Conservation (phyloP, 2,113 vertebrate species). For the Pogona vitticeps region DNA sequence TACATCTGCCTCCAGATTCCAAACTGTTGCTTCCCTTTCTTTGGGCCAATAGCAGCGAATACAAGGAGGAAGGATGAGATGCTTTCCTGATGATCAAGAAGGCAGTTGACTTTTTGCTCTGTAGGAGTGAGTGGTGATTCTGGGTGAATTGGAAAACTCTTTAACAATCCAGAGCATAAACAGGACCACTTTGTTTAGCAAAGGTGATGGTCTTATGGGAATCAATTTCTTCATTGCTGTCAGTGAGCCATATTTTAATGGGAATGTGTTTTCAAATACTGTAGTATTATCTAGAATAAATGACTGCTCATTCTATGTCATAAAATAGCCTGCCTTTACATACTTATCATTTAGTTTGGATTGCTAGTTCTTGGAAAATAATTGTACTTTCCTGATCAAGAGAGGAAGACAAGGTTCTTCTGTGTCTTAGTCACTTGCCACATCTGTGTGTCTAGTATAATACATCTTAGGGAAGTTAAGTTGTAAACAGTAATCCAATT, state of each 20-base stretch:
- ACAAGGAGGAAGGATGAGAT: not conserved
- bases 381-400: not conserved
- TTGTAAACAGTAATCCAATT: not conserved
- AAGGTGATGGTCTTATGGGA: too few relatives aligned
- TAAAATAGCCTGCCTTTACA: too few relatives aligned
- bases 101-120: not conserved
- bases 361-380: not conserved
- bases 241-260: too few relatives aligned
- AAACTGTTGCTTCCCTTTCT: not conserved
- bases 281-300: not conserved
- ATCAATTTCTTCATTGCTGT: too few relatives aligned
- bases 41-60: not conserved
- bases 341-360: too few relatives aligned
- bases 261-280: too few relatives aligned
- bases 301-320: not conserved
- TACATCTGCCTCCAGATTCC: not conserved
- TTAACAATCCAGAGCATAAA: too few relatives aligned
- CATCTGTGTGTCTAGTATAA: too few relatives aligned
- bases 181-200: too few relatives aligned
- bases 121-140: not conserved
- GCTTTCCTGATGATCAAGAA: too few relatives aligned
- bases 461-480: not conserved
- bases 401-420: not conserved
- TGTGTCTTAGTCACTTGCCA: not conserved
- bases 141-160: not conserved